phyloP scores from a whole-genome alignment of 2,888 invertebrate genomes.

The Brachycybe producta region DNA sequence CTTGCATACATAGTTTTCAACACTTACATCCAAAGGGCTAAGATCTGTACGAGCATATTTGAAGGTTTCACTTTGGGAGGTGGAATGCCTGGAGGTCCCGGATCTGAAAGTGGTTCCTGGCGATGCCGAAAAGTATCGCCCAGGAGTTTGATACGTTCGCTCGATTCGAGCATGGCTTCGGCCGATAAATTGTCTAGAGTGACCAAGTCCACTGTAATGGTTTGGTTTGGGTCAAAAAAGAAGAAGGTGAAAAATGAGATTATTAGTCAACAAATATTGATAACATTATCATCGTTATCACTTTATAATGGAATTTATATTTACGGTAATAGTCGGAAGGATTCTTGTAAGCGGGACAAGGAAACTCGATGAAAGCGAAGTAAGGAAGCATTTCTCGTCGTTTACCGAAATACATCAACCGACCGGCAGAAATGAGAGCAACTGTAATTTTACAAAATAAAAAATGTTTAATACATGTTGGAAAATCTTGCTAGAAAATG shows the following conservation, averaged over 20 bases:
- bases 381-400: constrained; percentile 83
- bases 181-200: constrained; percentile 85
- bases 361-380: constrained; percentile 80
- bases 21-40: constrained; percentile 50
- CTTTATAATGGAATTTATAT: constrained; percentile 14
- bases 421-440: constrained; percentile 72
- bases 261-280: background rate
- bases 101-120: constrained; percentile 48
- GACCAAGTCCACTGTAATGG: constrained; percentile 86
- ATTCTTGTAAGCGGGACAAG: constrained; percentile 91
- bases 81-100: constrained; percentile 65
- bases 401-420: constrained; percentile 81
- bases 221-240: too few relatives aligned
- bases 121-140: constrained; percentile 66
- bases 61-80: constrained; percentile 52
- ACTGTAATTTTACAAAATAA: constrained; percentile 35
- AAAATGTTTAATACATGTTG: constrained; percentile 1
- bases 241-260: constrained; percentile 10
- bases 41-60: constrained; percentile 53
- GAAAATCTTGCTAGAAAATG: constrained; percentile 4
- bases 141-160: constrained; percentile 78
- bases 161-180: constrained; percentile 88
- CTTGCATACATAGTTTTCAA: background rate
- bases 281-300: background rate
- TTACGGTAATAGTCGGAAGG: constrained; percentile 81